phyloP scores from a whole-genome alignment of 2,113 vertebrate genomes.

The Actenoides lindsayi region DNA sequence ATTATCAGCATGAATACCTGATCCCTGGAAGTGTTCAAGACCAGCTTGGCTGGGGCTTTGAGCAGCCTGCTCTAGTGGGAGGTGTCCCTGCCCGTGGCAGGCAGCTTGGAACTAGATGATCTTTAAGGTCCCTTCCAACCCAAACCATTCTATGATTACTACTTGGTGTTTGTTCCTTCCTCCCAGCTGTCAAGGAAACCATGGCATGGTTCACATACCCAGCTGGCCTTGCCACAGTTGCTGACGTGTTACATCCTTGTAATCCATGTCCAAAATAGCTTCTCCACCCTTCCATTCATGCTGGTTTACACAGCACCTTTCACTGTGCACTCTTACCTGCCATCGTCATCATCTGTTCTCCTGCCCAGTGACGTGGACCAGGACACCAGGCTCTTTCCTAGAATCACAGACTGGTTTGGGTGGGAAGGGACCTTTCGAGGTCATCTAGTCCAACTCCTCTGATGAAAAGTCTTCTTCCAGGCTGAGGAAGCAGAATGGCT shows the following conservation, averaged over 20 bases:
- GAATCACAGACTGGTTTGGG: background rate
- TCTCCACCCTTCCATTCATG: background rate
- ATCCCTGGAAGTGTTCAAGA: background rate
- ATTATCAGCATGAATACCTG: background rate
- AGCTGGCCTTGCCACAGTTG: background rate
- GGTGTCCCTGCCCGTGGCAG: background rate
- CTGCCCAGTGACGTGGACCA: background rate
- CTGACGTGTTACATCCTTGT: background rate
- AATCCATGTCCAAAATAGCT: background rate
- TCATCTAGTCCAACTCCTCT: background rate
- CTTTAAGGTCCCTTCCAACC: background rate
- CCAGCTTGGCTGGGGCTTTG: background rate
- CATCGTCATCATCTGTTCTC: accelerated
- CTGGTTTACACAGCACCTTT: background rate
- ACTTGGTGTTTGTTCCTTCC: background rate
- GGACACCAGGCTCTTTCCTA: background rate
- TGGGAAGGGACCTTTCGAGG: background rate
- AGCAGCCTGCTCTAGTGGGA: background rate
- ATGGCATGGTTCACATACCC: background rate
- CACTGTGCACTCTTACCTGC: accelerated
- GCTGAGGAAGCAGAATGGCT: background rate
- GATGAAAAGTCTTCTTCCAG: background rate
- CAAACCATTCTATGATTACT: background rate
- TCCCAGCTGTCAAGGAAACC: conserved; percentile 22
- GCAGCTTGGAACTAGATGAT: background rate